Conservation (phyloP, 1,140 invertebrate genomes). For the Bathynomus jamesi region DNA sequence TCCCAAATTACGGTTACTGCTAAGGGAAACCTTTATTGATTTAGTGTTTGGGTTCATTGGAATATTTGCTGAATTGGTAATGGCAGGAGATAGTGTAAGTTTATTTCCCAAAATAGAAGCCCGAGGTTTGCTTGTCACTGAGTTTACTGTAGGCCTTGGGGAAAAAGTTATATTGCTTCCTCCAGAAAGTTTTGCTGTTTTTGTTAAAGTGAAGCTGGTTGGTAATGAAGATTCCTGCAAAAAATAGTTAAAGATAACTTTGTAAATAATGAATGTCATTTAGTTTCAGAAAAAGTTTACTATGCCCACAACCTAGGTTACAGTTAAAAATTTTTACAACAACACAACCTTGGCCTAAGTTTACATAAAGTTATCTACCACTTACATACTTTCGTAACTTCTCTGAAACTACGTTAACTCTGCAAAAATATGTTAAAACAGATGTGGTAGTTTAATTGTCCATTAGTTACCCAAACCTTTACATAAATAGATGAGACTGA, state of each 20-base stretch:
- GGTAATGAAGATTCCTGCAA: not conserved
- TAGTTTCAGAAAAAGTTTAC: too few relatives aligned
- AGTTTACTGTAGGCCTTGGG: not conserved
- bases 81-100: not conserved
- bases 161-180: not conserved
- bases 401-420: too few relatives aligned
- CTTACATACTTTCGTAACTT: too few relatives aligned
- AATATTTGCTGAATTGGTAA: not conserved
- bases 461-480: too few relatives aligned
- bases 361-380: too few relatives aligned
- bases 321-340: too few relatives aligned
- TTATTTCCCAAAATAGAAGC: not conserved
- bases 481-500: too few relatives aligned
- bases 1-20: not conserved
- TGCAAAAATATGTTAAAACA: too few relatives aligned
- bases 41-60: not conserved
- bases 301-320: too few relatives aligned
- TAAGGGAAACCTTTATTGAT: not conserved
- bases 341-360: too few relatives aligned
- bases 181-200: not conserved
- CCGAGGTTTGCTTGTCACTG: not conserved
- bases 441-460: too few relatives aligned
- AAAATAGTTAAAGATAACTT: not conserved
- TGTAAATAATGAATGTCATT: not conserved
- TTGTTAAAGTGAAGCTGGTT: not conserved